These are phyloP conservation scores for Daktulosphaira vitifoliae DNA, from an alignment of 1,140 invertebrate genomes.

Conservation along the genomic window DNA sequence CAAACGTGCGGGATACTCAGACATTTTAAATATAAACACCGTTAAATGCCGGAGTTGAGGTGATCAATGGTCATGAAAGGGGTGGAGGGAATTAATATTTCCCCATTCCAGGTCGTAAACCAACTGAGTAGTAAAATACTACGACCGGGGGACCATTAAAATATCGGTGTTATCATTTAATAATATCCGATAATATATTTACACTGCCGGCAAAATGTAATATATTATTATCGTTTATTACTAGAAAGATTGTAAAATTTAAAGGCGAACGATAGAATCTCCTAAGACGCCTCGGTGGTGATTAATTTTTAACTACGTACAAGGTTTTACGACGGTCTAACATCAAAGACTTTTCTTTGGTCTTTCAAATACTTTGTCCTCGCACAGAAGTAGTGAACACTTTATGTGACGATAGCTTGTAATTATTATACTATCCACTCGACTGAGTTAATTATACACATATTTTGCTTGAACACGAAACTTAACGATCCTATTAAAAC, in stretches of 20 bases:
- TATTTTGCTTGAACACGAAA: no score
- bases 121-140: constrained; percentile 11
- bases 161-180: constrained; percentile 17
- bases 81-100: constrained; percentile 1
- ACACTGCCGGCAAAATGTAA: no score
- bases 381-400: no score
- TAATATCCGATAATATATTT: neutral
- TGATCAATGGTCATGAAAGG: neutral
- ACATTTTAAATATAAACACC: neutral
- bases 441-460: no score
- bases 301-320: constrained; percentile 16
- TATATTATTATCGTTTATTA: no score
- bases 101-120: constrained; percentile 7
- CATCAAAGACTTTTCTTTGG: neutral
- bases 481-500: no score
- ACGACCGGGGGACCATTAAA: neutral
- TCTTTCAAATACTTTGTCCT: no score
- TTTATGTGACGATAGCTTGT: no score
- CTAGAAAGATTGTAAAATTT: no score
- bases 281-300: neutral
- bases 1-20: neutral
- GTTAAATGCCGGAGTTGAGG: neutral
- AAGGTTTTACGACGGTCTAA: neutral
- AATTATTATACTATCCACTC: no score
- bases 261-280: neutral